Evolutionary conservation across 2,113 vertebrate species (phyloP).

Genomic region (Tychaedon coryphoeus): DNA sequence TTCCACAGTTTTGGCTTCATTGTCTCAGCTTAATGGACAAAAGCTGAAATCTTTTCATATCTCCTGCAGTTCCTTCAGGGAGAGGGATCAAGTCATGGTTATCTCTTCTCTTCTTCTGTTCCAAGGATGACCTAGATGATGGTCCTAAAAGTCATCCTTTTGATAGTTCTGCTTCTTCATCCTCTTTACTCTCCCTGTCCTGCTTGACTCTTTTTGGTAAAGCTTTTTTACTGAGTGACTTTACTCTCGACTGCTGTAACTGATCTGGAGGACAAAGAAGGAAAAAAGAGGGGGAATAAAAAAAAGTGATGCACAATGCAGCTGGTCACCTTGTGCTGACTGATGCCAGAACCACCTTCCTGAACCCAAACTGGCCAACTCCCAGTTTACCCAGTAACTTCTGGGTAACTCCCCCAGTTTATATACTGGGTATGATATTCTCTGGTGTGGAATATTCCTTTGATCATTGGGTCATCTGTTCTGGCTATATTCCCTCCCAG

Average conservation of each 20-base stretch:
- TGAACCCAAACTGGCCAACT: background rate
- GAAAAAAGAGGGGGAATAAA: too few relatives aligned
- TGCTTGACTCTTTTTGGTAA: background rate
- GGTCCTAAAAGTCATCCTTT: background rate
- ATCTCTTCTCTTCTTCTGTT: background rate
- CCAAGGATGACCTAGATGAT: too few relatives aligned
- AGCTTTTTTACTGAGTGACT: background rate
- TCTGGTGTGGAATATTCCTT: background rate
- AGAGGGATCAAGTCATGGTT: background rate
- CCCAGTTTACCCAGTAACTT: background rate
- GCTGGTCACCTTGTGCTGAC: background rate
- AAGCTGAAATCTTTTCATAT: background rate
- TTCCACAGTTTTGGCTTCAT: background rate
- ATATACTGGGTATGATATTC: background rate
- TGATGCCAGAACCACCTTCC: background rate
- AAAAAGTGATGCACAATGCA: background rate
- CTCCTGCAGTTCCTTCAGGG: background rate
- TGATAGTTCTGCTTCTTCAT: background rate
- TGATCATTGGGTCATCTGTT: background rate
- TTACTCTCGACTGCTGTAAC: background rate
- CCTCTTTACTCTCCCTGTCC: background rate
- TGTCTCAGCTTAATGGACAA: background rate
- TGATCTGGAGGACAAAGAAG: background rate
- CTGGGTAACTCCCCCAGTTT: background rate
- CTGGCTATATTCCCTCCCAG: background rate